Percentiles rank a stretch among this genome's conserved stretches.
These are phyloP conservation scores for Lophotis ruficrista DNA, from an alignment of 2,113 vertebrate genomes.

Conservation along the genomic window DNA sequence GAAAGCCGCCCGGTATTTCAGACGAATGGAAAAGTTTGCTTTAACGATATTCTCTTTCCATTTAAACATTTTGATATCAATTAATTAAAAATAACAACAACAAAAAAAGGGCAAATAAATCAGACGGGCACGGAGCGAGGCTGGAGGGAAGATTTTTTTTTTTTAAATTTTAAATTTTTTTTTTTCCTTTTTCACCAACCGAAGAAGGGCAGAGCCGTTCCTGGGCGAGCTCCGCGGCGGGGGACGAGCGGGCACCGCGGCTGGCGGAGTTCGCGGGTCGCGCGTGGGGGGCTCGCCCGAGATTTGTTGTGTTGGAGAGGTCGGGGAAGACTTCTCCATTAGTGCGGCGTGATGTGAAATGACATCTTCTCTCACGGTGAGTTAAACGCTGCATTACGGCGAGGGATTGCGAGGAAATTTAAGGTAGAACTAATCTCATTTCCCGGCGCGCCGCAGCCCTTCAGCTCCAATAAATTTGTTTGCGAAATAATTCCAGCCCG, in stretches of 20 bases:
- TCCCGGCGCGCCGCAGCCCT: constrained; percentile 54
- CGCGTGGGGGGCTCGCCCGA: neutral
- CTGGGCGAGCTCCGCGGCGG: neutral
- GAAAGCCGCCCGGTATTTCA: neutral
- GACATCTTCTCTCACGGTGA: constrained; percentile 82
- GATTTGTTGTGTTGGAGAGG: constrained; percentile 62
- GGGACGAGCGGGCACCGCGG: neutral
- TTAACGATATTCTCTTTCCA: neutral
- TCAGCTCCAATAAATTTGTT: constrained; percentile 29
- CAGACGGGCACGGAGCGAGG: neutral
- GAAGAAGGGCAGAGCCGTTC: neutral
- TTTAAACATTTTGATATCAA: neutral
- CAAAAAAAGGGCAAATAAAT: neutral
- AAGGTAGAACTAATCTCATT: constrained; percentile 89
- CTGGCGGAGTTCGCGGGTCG: constrained; percentile 42
- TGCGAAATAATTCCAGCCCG: neutral
- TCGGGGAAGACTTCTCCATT: constrained; percentile 70
- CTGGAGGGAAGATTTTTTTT: no score
- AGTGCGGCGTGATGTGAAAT: constrained; percentile 75
- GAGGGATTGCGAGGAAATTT: constrained; percentile 75
- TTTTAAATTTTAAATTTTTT: neutral
- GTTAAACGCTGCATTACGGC: constrained; percentile 83
- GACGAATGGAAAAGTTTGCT: constrained; percentile 7
- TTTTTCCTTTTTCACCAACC: neutral
- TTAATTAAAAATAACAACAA: neutral